Evolutionary conservation across 2,888 invertebrate species (phyloP).

Genomic region (Aromia moschata): DNA sequence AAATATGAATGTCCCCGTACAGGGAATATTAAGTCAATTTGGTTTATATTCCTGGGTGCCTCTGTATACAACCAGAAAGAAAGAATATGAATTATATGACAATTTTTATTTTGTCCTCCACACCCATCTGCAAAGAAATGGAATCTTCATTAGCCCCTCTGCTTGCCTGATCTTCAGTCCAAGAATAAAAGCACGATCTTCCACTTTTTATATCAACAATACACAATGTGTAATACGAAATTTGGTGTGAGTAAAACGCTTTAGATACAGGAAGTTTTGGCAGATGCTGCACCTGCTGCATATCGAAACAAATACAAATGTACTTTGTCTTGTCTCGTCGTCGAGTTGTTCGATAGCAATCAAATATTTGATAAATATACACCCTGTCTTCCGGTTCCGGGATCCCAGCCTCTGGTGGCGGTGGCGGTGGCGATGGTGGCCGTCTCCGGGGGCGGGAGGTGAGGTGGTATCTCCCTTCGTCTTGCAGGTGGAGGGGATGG

Average conservation of each 20-base stretch:
- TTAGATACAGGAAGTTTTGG: slow-evolving; percentile 25
- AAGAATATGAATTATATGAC: slow-evolving; percentile 40
- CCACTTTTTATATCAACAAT: slow-evolving; percentile 27
- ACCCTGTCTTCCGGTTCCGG: too few species aligned
- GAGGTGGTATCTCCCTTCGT: too few species aligned
- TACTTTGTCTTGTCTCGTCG: too few species aligned
- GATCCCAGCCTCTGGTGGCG: too few species aligned
- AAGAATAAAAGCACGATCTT: slow-evolving; percentile 36
- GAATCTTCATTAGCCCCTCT: slow-evolving; percentile 38
- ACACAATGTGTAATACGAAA: slow-evolving; percentile 36
- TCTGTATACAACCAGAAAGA: slow-evolving; percentile 43
- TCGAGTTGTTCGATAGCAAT: too few species aligned
- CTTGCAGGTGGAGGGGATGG: too few species aligned
- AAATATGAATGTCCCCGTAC: slow-evolving; percentile 34
- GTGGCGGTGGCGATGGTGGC: too few species aligned
- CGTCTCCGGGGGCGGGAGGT: too few species aligned
- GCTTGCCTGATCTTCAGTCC: slow-evolving; percentile 36
- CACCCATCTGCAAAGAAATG: slow-evolving; percentile 33
- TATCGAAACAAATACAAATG: too few species aligned
- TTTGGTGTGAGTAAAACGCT: slow-evolving; percentile 38
- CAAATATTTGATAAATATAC: too few species aligned
- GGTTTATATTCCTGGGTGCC: slow-evolving; percentile 39
- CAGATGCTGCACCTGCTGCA: slow-evolving; percentile 6
- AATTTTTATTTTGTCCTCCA: slow-evolving; percentile 35
- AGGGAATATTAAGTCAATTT: slow-evolving; percentile 33